A percentile compares a stretch with the other conserved stretches of the same genome.
Conservation (phyloP, 2,888 invertebrate genomes). For the Rugalucina vietnamica region DNA sequence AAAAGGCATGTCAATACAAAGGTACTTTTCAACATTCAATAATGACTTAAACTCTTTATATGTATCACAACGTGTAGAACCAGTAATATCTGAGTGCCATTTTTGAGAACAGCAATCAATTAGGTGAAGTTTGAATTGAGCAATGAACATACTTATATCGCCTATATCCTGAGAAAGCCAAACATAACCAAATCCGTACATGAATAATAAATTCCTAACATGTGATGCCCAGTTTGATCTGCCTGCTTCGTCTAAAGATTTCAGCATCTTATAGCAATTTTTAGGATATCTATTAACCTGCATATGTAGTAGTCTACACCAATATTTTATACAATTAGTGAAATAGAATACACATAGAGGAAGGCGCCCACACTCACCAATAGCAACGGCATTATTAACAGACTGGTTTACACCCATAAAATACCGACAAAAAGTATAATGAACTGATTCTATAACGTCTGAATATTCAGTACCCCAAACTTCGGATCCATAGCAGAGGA, state of each 20-base stretch:
- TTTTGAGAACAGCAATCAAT: background rate
- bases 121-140: background rate
- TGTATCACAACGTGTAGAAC: conserved; percentile 5
- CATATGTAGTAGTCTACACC: conserved; percentile 6
- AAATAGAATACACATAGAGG: conserved; percentile 7
- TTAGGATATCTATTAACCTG: background rate
- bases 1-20: conserved; percentile 23
- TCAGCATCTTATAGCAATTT: conserved; percentile 6
- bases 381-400: conserved; percentile 21
- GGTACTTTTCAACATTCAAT: conserved; percentile 22
- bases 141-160: background rate
- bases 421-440: conserved; percentile 28
- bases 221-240: background rate
- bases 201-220: background rate
- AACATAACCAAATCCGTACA: conserved; percentile 3
- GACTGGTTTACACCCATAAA: conserved; percentile 18
- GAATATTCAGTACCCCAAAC: conserved; percentile 4
- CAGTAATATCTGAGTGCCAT: too few species aligned
- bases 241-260: background rate
- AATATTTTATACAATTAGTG: conserved; percentile 9
- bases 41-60: conserved; percentile 20
- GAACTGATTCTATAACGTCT: conserved; percentile 11
- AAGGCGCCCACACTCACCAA: conserved; percentile 31
- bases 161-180: conserved; percentile 9
- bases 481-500: background rate